These are phyloP conservation scores for Trichopoda pennipes DNA, from an alignment of 2,888 invertebrate genomes.

Conservation along the genomic window DNA sequence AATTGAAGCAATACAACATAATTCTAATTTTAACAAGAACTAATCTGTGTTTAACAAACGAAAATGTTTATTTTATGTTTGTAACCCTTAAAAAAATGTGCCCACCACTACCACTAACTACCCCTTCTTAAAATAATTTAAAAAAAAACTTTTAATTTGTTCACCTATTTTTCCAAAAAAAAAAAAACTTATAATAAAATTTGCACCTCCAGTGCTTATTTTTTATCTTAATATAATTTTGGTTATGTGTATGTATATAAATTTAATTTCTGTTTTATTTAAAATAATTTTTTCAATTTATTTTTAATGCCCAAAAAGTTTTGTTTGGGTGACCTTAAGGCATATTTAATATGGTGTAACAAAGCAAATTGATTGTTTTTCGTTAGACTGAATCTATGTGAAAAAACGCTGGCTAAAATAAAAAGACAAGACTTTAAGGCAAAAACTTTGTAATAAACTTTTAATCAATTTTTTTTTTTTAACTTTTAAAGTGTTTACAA, in stretches of 20 bases:
- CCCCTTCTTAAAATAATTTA: slow-evolving; percentile 41
- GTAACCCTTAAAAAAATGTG: slow-evolving; percentile 38
- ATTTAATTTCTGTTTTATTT: slow-evolving; percentile 22
- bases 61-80: slow-evolving; percentile 61
- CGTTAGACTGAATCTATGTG: no score
- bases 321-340: not conserved
- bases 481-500: no score
- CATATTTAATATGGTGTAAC: no score
- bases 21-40: slow-evolving; percentile 51
- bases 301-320: slow-evolving; percentile 5
- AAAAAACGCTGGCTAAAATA: no score
- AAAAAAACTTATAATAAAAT: slow-evolving; percentile 35
- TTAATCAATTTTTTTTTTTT: no score
- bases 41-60: slow-evolving; percentile 57
- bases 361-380: no score
- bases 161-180: slow-evolving; percentile 26
- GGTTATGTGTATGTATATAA: slow-evolving; percentile 59
- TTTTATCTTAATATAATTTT: slow-evolving; percentile 52
- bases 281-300: slow-evolving; percentile 3
- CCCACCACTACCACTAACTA: slow-evolving; percentile 21
- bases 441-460: no score
- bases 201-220: slow-evolving; percentile 66
- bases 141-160: slow-evolving; percentile 24
- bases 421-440: no score
- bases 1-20: slow-evolving; percentile 26